Evolutionary conservation across 1,140 invertebrate species (phyloP).

Genomic region (Sycobia sp.): DNA sequence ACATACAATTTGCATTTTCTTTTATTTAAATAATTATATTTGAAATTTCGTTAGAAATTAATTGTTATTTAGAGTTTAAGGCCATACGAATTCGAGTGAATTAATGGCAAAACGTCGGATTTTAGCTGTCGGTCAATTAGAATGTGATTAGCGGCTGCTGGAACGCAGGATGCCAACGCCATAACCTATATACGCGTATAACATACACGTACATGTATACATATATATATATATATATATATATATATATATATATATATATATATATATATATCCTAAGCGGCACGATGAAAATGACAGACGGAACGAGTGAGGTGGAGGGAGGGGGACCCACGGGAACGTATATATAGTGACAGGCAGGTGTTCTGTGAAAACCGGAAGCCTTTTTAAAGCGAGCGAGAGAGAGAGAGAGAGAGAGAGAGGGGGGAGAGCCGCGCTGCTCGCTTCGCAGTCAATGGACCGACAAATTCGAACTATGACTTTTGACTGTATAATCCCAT

Average conservation of each 20-base stretch:
- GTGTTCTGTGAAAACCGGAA: constrained; percentile 59
- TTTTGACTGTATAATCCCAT: constrained; percentile 61
- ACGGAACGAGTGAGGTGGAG: too few species aligned
- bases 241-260: too few species aligned
- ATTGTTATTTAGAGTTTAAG: too few species aligned
- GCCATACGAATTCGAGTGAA: too few species aligned
- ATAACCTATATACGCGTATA: too few species aligned
- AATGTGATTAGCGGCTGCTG: constrained; percentile 23
- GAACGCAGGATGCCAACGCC: not conserved
- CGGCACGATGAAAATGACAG: too few species aligned
- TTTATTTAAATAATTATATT: too few species aligned
- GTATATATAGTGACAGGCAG: constrained; percentile 43
- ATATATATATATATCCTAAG: too few species aligned
- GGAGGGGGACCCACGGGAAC: not conserved
- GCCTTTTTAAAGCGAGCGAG: constrained; percentile 45
- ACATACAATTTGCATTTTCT: too few species aligned
- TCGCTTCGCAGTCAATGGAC: constrained; percentile 51
- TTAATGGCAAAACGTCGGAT: constrained; percentile 11
- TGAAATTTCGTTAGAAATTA: too few species aligned
- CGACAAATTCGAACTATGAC: constrained; percentile 61
- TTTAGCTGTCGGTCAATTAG: constrained; percentile 29
- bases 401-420: not conserved
- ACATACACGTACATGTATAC: too few species aligned
- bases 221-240: too few species aligned
- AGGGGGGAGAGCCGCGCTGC: constrained; percentile 39